phyloP scores from a whole-genome alignment of 2,113 vertebrate species.

The Halichoerus grypus region DNA sequence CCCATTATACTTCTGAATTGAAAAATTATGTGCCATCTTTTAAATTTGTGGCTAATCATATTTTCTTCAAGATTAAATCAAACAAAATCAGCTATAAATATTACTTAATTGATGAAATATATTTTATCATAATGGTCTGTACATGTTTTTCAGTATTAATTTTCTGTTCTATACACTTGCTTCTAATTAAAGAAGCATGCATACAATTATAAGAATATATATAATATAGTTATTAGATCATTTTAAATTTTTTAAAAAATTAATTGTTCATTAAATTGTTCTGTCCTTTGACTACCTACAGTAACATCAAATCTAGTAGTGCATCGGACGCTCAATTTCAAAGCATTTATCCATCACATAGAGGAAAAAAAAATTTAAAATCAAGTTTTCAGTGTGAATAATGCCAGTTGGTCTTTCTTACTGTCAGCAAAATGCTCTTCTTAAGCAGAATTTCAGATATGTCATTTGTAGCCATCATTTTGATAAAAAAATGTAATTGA shows the following conservation, averaged over 20 bases:
- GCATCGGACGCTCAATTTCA: not conserved
- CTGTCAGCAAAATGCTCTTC: not conserved
- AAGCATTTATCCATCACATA: not conserved
- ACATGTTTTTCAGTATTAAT: not conserved
- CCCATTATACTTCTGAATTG: not conserved
- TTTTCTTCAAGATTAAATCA: conserved; percentile 50
- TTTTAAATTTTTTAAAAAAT: not conserved
- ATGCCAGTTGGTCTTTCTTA: conserved; percentile 32
- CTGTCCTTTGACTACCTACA: not conserved
- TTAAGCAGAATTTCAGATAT: conserved; percentile 51
- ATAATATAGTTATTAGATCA: not conserved
- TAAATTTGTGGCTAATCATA: conserved; percentile 15
- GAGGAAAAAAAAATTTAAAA: not conserved
- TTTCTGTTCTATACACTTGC: not conserved
- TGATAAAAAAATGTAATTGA: conserved; percentile 73
- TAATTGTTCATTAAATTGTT: not conserved
- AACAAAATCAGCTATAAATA: not conserved
- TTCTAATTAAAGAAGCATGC: conserved; percentile 14
- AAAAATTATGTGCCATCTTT: not conserved
- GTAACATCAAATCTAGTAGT: not conserved
- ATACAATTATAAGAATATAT: not conserved
- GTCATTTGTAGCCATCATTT: conserved; percentile 69
- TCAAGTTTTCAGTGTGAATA: not conserved
- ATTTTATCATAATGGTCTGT: conserved; percentile 1
- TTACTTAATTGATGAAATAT: not conserved